phyloP scores from a whole-genome alignment of 2,888 invertebrate species.

The Cerastis rubricosa region DNA sequence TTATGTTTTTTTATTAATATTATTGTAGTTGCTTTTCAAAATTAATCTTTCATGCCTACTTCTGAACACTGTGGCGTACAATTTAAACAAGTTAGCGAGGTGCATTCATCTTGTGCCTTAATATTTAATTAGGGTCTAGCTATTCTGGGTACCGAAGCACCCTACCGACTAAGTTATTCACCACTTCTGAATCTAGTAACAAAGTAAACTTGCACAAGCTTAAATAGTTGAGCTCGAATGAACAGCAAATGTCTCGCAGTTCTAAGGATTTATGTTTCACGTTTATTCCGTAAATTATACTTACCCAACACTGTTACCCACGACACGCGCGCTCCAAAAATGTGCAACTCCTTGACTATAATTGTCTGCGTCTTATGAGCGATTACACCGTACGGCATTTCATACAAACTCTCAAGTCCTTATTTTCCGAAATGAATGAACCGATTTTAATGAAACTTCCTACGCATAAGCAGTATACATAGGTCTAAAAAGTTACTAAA shows the following conservation, averaged over 20 bases:
- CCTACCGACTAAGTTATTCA: slow-evolving; percentile 7
- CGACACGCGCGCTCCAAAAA: slow-evolving; percentile 37
- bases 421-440: too few species aligned
- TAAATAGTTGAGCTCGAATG: slow-evolving; percentile 12
- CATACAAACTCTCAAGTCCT: too few species aligned
- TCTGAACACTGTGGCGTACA: neutral
- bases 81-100: neutral
- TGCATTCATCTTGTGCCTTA: neutral
- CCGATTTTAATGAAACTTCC: too few species aligned
- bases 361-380: slow-evolving; percentile 33
- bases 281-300: slow-evolving; percentile 35
- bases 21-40: neutral
- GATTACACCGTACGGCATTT: too few species aligned
- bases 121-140: neutral
- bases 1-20: neutral
- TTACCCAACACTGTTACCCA: slow-evolving; percentile 25
- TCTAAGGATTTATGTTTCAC: slow-evolving; percentile 45
- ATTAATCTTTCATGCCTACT: neutral
- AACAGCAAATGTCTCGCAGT: slow-evolving; percentile 37
- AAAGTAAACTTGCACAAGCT: slow-evolving; percentile 16
- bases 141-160: neutral
- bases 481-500: too few species aligned
- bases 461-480: too few species aligned
- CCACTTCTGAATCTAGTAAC: neutral
- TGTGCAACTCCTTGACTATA: slow-evolving; percentile 35